Evolutionary conservation across 1,140 invertebrate species (phyloP), one percentile per base, ranked within the genome.

Genomic region (Drosophila malerkotliana): DNA sequence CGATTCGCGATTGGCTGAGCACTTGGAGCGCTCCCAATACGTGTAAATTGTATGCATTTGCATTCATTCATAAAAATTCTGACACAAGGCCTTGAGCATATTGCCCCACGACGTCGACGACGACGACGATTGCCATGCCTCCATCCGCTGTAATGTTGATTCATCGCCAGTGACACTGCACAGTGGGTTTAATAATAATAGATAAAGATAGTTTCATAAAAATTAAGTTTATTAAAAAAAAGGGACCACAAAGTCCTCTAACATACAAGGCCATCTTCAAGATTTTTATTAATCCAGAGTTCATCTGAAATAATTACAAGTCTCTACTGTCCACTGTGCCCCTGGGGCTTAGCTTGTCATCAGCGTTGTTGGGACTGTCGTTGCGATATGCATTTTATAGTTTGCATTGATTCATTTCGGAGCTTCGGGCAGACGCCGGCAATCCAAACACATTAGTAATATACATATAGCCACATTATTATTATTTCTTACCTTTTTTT

Each of bases 61-160:
- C 63, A 63, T 76, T 76, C 73, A 76, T 76, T 76, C 73, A 76
- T 73, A 76, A 76, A 77, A 76, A 76, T 76, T 76, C 73, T 76
- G 73, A 76, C 73, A 76, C 63, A 69, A 75, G 72, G 73, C 73
- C 73, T 76, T 76, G 73, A 77, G 73, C 60, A 56, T 74, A 57
- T 71, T 74, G 53, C 60, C 52, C 59, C 58, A 63, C 51, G 59
- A 54, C 52, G 48, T 48, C 41, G 44, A 47, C 52, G 48, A 54
- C 41, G 44, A 47, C 41, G 21, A 28, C 28, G 26, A 34, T 24
- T 67, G 72, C 37, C 71, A 47, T 55, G 45, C 68, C 58, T 63
- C 71, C 58, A 57, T 69, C 67, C 44, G 53, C 30, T 66, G 32
- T 57, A 44, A n/a, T 48, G 72, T 63, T 74, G 72, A 74, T 74